These are phyloP conservation scores for Polydesmus complanatus DNA, from an alignment of 2,888 invertebrate genomes.

Conservation along the genomic window DNA sequence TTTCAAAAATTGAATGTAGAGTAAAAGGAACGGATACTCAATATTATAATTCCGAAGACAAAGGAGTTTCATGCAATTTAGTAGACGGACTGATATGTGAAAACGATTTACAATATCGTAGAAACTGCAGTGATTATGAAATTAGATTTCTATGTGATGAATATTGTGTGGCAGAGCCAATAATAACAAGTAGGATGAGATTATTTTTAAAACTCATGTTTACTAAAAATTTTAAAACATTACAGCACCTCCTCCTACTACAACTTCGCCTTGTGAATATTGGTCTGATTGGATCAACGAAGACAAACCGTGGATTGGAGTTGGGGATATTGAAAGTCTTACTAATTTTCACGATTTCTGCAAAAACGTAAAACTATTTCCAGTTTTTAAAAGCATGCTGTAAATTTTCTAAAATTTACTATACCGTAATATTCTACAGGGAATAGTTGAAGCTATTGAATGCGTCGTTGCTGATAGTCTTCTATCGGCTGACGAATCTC, in stretches of 20 bases:
- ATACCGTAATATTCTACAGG: too few relatives aligned
- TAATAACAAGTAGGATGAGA: not conserved
- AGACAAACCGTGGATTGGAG: constrained; percentile 20
- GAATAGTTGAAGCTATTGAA: constrained; percentile 24
- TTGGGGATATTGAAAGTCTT: constrained; percentile 23
- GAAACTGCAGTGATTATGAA: constrained; percentile 27
- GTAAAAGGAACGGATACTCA: constrained; percentile 3
- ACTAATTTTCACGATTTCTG: constrained; percentile 1
- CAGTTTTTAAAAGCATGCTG: not conserved
- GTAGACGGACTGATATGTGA: constrained; percentile 19
- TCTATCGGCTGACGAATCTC: constrained; percentile 18
- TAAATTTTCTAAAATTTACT: too few relatives aligned
- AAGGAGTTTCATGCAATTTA: constrained; percentile 19
- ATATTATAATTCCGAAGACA: constrained; percentile 5
- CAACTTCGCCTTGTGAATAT: constrained; percentile 22
- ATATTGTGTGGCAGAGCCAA: constrained; percentile 18
- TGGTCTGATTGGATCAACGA: constrained; percentile 28
- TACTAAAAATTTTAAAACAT: constrained; percentile 12
- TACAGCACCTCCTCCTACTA: constrained; percentile 23
- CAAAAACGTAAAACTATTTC: constrained; percentile 4
- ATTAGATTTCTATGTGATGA: constrained; percentile 28
- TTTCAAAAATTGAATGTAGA: constrained; percentile 21
- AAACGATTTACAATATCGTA: constrained; percentile 12
- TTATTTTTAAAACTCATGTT: not conserved
- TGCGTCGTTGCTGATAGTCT: constrained; percentile 23